Evolutionary conservation across 2,797 vertebrate species (phyloP), one percentile per base, ranked within the genome.

Genomic region (Orientallactaga sibirica): DNA sequence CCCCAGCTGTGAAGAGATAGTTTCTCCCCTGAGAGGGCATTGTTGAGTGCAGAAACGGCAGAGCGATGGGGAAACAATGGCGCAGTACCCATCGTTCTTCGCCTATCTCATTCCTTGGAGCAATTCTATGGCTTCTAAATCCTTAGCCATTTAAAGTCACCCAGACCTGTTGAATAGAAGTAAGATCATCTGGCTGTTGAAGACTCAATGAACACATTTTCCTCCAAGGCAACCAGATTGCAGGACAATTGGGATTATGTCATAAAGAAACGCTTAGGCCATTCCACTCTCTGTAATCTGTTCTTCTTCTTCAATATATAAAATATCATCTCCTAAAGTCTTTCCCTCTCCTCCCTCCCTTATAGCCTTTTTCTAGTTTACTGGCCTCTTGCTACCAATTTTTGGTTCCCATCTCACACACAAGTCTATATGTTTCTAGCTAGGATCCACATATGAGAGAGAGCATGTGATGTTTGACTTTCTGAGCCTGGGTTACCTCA

Each of bases 101-200:
- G 96, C 90, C 74, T 94, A 7, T 80, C 96, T 96, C 85, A 91
- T 87, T 48, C 24, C 25, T 5, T 76, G 66, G 80, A 94, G 90
- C n/a, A 90, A 94, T 91, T 95, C 95, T 95, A 95, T 90, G 62
- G 18, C 74, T 97, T 76, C 82, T 95, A 96, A 92, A 33, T 85
- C 64, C 68, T 96, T 93, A 92, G 82, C 95, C 1, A 90, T 81
- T 94, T 96, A 91, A 96, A 97, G 81, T 94, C 16, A 95, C 86
- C 93, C 91, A 88, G 68, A 88, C 48, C 16, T 94, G 43, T 95
- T 92, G 85, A 95, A 75, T 79, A 95, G 86, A 89, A 95, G 70
- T 86, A 89, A 95, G 64, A 86, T 95, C 67, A 82, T 68, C 73
- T 84, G 55, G 88, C 74, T 15, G 3, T 70, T 48, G 37, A 80